phyloP scores from a whole-genome alignment of 2,113 vertebrate genomes.

The Progne subis region DNA sequence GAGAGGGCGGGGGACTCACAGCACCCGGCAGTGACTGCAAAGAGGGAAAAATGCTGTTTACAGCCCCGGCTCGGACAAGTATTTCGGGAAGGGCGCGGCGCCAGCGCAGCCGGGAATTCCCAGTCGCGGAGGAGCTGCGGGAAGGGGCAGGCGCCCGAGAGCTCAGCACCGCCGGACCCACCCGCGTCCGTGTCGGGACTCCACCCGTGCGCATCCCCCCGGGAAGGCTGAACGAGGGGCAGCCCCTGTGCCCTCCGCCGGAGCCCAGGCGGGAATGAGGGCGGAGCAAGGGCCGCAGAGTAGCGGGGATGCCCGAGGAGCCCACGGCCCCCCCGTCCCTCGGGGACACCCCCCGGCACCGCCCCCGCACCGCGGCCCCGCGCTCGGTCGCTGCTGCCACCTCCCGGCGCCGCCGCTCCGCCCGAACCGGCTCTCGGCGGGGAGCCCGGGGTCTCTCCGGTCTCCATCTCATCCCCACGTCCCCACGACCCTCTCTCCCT shows the following conservation, averaged over 20 bases:
- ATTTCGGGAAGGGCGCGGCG: neutral
- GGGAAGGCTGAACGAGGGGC: neutral
- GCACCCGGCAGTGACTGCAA: neutral
- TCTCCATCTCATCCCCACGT: no score
- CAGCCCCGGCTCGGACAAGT: neutral
- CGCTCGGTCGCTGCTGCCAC: constrained; percentile 41
- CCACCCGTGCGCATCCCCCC: neutral
- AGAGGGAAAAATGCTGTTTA: neutral
- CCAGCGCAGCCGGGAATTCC: neutral
- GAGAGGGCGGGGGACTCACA: neutral
- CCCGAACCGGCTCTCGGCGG: neutral
- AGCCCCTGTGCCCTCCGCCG: neutral
- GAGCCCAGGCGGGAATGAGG: neutral
- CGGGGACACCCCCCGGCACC: neutral
- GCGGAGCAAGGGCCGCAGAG: neutral
- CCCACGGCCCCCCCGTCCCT: neutral
- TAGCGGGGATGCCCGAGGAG: neutral
- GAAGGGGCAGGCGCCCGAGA: neutral
- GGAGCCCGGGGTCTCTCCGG: neutral
- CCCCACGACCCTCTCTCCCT: no score
- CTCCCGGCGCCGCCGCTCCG: neutral
- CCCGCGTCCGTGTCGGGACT: neutral
- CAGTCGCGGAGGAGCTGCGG: neutral
- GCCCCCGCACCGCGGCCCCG: neutral
- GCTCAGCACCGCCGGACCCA: neutral